A percentile compares a stretch with the other conserved stretches of the same genome.
phyloP scores from a whole-genome alignment of 1,140 invertebrate genomes.

The Drosophila takahashii region DNA sequence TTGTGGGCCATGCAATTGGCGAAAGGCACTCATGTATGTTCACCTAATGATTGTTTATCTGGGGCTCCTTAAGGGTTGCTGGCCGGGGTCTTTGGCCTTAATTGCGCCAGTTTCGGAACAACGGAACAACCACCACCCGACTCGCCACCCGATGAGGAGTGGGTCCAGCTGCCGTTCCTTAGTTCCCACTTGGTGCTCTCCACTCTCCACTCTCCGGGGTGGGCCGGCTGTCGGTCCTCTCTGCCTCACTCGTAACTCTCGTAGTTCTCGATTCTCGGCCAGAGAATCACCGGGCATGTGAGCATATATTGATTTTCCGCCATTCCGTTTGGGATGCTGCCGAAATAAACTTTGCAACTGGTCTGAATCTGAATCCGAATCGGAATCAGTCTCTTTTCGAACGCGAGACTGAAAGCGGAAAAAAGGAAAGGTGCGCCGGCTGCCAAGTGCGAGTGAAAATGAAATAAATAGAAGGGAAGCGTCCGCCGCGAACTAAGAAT shows the following conservation, averaged over 20 bases:
- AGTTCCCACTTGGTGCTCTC: neutral
- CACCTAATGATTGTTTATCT: constrained; percentile 40
- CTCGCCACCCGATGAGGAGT: constrained; percentile 10
- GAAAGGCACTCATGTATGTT: constrained; percentile 6
- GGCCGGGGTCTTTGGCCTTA: constrained; percentile 68
- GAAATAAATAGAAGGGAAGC: constrained; percentile 17
- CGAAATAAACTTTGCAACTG: constrained; percentile 66
- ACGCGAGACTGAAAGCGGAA: constrained; percentile 51
- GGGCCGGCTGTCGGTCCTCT: constrained; percentile 26
- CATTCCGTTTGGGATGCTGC: constrained; percentile 66
- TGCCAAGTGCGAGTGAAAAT: constrained; percentile 13
- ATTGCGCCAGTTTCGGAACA: constrained; percentile 61
- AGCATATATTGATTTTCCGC: constrained; percentile 68
- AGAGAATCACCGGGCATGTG: constrained; percentile 15
- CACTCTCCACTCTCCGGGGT: constrained; percentile 19
- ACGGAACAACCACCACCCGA: constrained; percentile 57
- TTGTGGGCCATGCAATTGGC: constrained; percentile 5
- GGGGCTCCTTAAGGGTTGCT: constrained; percentile 55
- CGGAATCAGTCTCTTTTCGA: constrained; percentile 66
- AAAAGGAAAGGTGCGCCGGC: constrained; percentile 4
- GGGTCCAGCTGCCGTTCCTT: constrained; percentile 40
- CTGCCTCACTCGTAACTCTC: neutral
- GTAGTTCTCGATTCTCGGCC: constrained; percentile 3
- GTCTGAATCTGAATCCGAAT: constrained; percentile 12
- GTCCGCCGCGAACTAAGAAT: constrained; percentile 44